Base-by-base conservation (phyloP, 2,888 invertebrate genomes). In the Trisateles emortualis region DNA sequence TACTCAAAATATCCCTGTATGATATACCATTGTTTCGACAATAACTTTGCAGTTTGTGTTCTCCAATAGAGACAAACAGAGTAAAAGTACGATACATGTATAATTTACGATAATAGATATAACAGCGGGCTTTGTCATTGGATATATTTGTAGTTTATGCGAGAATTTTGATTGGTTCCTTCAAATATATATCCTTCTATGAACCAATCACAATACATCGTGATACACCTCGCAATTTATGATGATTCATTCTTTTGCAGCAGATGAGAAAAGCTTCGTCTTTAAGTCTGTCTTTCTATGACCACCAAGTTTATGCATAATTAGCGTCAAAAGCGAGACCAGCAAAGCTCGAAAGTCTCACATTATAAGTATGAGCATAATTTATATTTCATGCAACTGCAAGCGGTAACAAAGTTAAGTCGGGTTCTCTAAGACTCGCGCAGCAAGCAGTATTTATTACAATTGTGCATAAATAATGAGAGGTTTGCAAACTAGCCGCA, bases 401-500 rank as follows among this genome's bases (percentile, higher is more conserved):
- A 26, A 52, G 38, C 33, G 16, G 30, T 17, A 44, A 19, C 39
- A 52, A 45, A 33, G 44, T 51, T 49, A 36, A 35, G 36, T 59
- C 38, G 32, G 16, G 40, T 40, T 46, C 32, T 40, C 16, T 35
- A 32, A 47, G 53, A 53, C 26, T 30, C 16, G 33, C 43, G 26
- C 17, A 40, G 29, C 17, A 22, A 22, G 35, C 16, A 43, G 33
- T 41, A 55, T 64, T 46, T 46, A 49, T 52, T 36, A 46, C 26
- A 40, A 47, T 52, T 48, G 35, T 38, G 40, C 41, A 49, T 53
- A 53, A 40, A 36, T 51, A 33, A 52, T 46, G 17, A 40, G 32
- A 38, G 29, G 41, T 39, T 48, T 49, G 29, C 33, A 45, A 45
- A 38, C 24, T 38, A 38, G 22, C 30, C 29, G 19, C 19, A 48